Base-by-base conservation (phyloP, 2,888 invertebrate species). In the Nomada hirtipes region DNA sequence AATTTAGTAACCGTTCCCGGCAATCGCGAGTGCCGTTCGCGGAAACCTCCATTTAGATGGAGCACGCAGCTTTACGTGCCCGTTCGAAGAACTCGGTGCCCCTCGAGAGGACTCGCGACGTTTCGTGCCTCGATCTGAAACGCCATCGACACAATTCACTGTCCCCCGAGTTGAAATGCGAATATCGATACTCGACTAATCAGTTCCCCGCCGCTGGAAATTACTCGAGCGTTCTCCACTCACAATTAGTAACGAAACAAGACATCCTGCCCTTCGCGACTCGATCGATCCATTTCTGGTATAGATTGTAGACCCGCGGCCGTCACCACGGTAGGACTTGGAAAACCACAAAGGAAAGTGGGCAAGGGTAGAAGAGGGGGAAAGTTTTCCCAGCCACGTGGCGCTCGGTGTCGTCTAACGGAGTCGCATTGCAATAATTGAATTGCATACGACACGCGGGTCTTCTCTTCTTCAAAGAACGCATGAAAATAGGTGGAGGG, bases 401-500 rank as follows among this genome's bases (percentile, higher is more conserved):
- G 74, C 79, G 78, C 65, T 83, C 77, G 79, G 79, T 79, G 88
- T 82, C 86, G 79, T 74, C 84, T 87, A 80, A 78, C 83, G 67
- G 88, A 88, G 88, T 89, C 89, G 83, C 90, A 89, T 91, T 89
- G 87, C 86, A 89, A 90, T 90, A 90, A 91, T 91, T 91, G 88
- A 91, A 91, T 91, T 89, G 89, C 90, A 90, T 88, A 86, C 87
- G 87, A 89, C 89, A 89, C 90, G 90, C 89, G 90, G 90, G 87
- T 88, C 89, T 91, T 90, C 88, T 85, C 86, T 88, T 86, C 86
- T 90, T 90, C 89, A 90, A 89, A 89, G 86, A 89, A 88, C 80
- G 83, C 71, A 87, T 86, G 88, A 90, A 91, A 91, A 90, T 86
- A 88, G 86, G 79, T 83, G 75, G 82, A 78, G 80, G 85, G 81